Percentiles rank a stretch among this genome's conserved stretches.
These are phyloP conservation scores for Diacarnus erythraeanus DNA, from an alignment of 37 sponge, comb jelly and placozoan species.

Conservation along the genomic window DNA sequence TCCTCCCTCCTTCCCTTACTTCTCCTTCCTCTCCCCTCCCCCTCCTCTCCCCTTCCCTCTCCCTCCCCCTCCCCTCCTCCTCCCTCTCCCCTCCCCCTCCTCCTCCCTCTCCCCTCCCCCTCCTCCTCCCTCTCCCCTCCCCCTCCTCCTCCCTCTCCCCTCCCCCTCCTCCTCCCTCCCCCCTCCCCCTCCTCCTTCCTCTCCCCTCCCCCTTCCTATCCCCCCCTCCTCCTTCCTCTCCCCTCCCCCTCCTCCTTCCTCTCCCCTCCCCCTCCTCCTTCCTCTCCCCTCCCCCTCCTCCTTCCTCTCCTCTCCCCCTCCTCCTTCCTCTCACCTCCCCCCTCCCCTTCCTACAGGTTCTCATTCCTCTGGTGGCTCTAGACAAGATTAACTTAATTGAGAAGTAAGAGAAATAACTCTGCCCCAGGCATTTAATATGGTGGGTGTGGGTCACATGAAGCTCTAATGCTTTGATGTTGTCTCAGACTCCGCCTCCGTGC, in stretches of 20 bases:
- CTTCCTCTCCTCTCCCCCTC: too few species aligned
- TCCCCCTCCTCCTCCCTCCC: neutral
- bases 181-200: neutral
- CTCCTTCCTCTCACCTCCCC: too few species aligned
- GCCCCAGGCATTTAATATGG: too few species aligned
- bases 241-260: neutral
- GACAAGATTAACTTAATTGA: constrained; percentile 79
- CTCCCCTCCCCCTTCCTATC: neutral
- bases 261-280: too few species aligned
- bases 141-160: neutral
- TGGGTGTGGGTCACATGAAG: too few species aligned
- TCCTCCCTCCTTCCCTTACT: too few species aligned
- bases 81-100: neutral
- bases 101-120: neutral
- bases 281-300: too few species aligned
- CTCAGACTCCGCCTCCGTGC: neutral
- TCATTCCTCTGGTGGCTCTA: constrained; percentile 61
- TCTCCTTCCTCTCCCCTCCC: too few species aligned
- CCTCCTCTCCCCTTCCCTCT: neutral
- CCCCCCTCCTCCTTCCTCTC: neutral
- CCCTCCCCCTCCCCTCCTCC: neutral
- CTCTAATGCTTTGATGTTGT: neutral
- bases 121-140: neutral
- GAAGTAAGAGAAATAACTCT: constrained; percentile 14
- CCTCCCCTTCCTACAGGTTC: constrained; percentile 16